Conservation (phyloP, 2,888 invertebrate genomes). For the Andrena hattorfiana region DNA sequence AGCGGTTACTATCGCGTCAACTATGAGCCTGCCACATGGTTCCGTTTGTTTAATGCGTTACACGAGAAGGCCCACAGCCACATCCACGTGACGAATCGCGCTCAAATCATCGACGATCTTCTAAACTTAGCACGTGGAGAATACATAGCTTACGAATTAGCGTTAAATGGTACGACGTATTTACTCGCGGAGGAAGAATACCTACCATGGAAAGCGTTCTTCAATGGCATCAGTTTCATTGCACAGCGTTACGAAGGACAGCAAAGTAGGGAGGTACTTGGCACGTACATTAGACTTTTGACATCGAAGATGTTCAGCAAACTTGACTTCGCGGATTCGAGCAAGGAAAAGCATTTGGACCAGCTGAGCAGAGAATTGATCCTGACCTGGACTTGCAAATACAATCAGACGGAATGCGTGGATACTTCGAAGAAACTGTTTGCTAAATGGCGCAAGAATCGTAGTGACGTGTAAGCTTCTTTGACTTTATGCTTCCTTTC, state of each 20-base stretch:
- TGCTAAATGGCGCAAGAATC: conserved; percentile 24
- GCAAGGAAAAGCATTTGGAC: conserved; percentile 86
- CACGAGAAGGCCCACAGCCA: conserved; percentile 81
- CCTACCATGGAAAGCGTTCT: conserved; percentile 90
- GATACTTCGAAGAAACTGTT: background rate
- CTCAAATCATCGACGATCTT: conserved; percentile 93
- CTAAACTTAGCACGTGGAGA: conserved; percentile 91
- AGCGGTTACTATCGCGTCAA: conserved; percentile 89
- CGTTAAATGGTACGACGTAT: conserved; percentile 90
- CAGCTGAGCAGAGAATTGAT: conserved; percentile 88
- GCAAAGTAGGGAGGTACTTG: conserved; percentile 25
- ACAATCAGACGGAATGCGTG: conserved; percentile 88
- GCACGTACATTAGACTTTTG: conserved; percentile 82
- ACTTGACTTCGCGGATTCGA: conserved; percentile 85
- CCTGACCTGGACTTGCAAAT: conserved; percentile 89
- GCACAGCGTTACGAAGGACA: conserved; percentile 74
- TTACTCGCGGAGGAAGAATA: conserved; percentile 89
- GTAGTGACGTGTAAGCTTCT: conserved; percentile 46
- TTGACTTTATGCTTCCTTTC: background rate
- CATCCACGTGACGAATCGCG: conserved; percentile 90
- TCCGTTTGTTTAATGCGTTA: conserved; percentile 85
- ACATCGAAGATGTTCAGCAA: conserved; percentile 85
- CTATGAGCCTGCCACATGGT: conserved; percentile 88
- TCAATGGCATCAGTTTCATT: conserved; percentile 84
- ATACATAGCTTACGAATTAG: conserved; percentile 87